A percentile compares a stretch with the other conserved stretches of the same genome.
These are phyloP conservation scores for Bradynema listronoti DNA, from an alignment of 1,140 invertebrate species.

Conservation along the genomic window DNA sequence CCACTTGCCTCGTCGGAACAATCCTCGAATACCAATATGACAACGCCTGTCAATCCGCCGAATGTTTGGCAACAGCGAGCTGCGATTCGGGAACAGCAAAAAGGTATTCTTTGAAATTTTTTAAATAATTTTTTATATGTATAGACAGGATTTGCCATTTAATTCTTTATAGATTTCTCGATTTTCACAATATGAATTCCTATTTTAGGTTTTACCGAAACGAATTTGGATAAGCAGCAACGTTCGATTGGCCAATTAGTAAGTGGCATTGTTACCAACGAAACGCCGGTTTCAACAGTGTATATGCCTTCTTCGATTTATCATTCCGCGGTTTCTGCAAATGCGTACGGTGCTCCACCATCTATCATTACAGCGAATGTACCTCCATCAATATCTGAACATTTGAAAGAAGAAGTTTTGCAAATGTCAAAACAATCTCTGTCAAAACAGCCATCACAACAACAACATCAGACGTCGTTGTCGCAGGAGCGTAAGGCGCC, in stretches of 20 bases:
- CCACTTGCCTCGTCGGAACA: neutral
- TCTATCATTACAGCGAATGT: neutral
- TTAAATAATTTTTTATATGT: no score
- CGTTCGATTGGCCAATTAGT: no score
- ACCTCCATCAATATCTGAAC: neutral
- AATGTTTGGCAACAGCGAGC: constrained; percentile 53
- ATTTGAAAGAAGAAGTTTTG: neutral
- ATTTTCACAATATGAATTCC: no score
- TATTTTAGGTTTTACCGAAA: no score
- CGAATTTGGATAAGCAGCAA: no score
- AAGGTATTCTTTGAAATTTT: constrained; percentile 18
- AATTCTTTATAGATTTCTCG: no score
- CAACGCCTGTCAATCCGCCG: constrained; percentile 7
- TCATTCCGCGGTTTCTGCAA: no score
- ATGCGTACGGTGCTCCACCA: neutral
- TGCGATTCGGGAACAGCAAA: constrained; percentile 38
- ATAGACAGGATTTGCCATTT: no score
- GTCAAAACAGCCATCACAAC: neutral
- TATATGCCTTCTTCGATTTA: no score
- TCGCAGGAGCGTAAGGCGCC: constrained; percentile 28
- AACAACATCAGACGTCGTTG: constrained; percentile 6
- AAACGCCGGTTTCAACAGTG: no score
- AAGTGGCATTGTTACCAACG: no score
- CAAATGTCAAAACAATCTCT: neutral
- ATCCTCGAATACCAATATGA: constrained; percentile 13